Percentiles rank a stretch among this genome's conserved stretches.
phyloP scores from a whole-genome alignment of 1,140 invertebrate species.

The Hyles euphorbiae region DNA sequence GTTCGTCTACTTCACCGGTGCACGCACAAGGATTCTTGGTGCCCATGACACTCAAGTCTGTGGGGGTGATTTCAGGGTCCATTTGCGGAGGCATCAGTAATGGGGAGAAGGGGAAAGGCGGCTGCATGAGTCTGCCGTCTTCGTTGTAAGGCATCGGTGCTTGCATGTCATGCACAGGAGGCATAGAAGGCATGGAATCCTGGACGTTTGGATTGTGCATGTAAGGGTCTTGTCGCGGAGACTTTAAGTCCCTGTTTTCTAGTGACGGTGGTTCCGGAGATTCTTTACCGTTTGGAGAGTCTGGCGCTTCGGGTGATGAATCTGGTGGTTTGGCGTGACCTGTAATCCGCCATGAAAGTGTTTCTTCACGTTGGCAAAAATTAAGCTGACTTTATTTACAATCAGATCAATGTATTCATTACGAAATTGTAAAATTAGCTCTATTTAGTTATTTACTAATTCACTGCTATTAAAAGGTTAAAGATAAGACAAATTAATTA shows the following conservation, averaged over 20 bases:
- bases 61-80: conserved; percentile 54
- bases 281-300: conserved; percentile 52
- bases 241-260: conserved; percentile 53
- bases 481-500: too few relatives aligned
- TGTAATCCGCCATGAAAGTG: conserved; percentile 15
- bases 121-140: conserved; percentile 49
- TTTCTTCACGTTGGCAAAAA: background rate
- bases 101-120: conserved; percentile 53
- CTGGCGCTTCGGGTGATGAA: conserved; percentile 57
- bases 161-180: conserved; percentile 40
- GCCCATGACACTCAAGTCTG: conserved; percentile 59
- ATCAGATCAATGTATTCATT: too few relatives aligned
- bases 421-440: too few relatives aligned
- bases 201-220: conserved; percentile 41
- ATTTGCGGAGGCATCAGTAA: conserved; percentile 46
- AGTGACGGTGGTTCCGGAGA: conserved; percentile 46
- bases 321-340: conserved; percentile 51
- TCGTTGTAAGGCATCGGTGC: conserved; percentile 29
- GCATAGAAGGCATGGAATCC: conserved; percentile 11
- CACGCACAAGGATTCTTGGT: conserved; percentile 53
- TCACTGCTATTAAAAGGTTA: too few relatives aligned
- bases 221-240: conserved; percentile 47
- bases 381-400: background rate
- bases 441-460: too few relatives aligned
- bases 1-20: conserved; percentile 45